Conservation (phyloP, 1,140 invertebrate species). For the Propsilocerus akamusi region DNA sequence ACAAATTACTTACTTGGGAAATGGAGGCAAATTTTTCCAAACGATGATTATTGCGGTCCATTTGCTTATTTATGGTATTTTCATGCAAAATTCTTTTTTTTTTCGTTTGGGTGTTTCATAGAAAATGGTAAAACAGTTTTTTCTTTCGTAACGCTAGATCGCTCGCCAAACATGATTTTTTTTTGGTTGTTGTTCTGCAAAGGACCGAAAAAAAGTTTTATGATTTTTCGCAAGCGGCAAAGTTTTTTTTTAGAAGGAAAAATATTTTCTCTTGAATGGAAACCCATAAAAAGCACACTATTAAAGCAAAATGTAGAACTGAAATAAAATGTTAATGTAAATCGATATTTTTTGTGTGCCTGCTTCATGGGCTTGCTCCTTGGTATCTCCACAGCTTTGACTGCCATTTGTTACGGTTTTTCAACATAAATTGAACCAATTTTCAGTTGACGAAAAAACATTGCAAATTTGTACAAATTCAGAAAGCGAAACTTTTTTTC, state of each 20-base stretch:
- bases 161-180: no score
- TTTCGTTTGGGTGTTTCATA: neutral
- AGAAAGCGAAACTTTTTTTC: no score
- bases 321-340: slow-evolving; percentile 1
- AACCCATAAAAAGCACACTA: neutral
- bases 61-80: slow-evolving; percentile 3
- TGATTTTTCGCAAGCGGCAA: neutral
- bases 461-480: no score
- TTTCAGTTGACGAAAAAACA: no score
- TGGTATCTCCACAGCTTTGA: neutral
- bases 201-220: neutral
- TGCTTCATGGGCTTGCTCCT: neutral
- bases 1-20: slow-evolving; percentile 1
- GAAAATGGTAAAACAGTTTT: no score
- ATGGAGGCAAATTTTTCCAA: neutral
- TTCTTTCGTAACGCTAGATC: neutral
- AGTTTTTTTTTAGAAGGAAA: neutral
- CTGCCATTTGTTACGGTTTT: no score
- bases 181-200: neutral
- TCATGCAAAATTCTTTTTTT: slow-evolving; percentile 1
- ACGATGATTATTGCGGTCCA: slow-evolving; percentile 1
- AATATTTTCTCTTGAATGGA: neutral
- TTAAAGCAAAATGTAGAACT: neutral
- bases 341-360: neutral
- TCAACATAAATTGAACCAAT: slow-evolving; percentile 2